phyloP scores from a whole-genome alignment of 2,797 vertebrate species.

The Arctocebus calabarensis region DNA sequence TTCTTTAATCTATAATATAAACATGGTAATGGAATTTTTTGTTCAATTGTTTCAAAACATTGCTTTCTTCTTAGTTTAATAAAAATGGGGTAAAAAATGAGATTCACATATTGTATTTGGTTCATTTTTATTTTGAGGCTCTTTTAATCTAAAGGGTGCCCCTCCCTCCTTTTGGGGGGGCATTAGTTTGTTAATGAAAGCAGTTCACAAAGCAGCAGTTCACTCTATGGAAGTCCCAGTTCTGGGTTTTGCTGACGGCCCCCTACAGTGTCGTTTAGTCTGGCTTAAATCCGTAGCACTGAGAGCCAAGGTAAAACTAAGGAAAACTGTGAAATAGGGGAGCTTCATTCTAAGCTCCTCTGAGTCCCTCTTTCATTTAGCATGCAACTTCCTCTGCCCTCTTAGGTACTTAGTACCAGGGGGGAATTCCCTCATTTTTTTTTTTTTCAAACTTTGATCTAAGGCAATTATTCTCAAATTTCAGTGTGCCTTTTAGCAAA shows the following conservation, averaged over 20 bases:
- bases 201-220: not conserved
- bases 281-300: not conserved
- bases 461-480: slow-evolving; percentile 1
- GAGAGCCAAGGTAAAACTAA: slow-evolving; percentile 3
- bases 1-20: slow-evolving; percentile 3
- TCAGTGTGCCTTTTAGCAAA: not conserved
- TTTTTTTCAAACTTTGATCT: not conserved
- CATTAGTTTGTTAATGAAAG: not conserved
- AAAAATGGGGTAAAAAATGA: not conserved
- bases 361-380: not conserved
- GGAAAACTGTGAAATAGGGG: not conserved
- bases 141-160: not conserved
- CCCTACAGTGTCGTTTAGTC: not conserved
- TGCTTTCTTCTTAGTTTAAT: not conserved
- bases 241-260: not conserved
- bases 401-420: not conserved
- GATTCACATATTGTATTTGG: not conserved
- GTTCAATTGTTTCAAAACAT: slow-evolving; percentile 38
- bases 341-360: not conserved
- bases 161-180: not conserved
- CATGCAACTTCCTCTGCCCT: not conserved
- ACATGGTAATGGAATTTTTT: not conserved
- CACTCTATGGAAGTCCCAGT: not conserved
- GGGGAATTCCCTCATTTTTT: not conserved
- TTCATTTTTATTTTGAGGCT: not conserved